phyloP scores from a whole-genome alignment of 2,888 invertebrate genomes.

The Epinotia bilunana region DNA sequence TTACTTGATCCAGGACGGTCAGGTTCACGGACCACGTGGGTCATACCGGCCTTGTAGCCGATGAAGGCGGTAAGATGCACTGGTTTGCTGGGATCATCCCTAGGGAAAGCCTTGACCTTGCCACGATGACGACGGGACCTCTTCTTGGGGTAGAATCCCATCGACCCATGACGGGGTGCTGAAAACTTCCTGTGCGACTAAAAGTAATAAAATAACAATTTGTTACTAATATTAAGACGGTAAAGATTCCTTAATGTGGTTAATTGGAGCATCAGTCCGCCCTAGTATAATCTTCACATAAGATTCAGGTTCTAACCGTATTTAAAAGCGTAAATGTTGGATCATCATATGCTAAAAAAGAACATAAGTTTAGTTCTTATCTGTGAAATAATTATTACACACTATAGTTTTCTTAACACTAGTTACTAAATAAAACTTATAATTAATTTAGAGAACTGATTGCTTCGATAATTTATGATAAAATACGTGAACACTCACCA shows the following conservation, averaged over 20 bases:
- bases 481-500: constrained; percentile 63
- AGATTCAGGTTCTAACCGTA: constrained; percentile 89
- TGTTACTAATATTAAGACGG: not conserved
- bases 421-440: not conserved
- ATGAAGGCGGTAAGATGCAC: constrained; percentile 99
- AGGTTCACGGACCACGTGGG: constrained; percentile 99
- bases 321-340: constrained; percentile 79
- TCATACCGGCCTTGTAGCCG: constrained; percentile 99
- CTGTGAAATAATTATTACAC: constrained; percentile 16
- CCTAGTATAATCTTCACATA: constrained; percentile 89
- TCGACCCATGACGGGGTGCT: constrained; percentile 99
- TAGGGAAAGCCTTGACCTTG: constrained; percentile 99
- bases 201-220: constrained; percentile 57
- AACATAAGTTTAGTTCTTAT: constrained; percentile 25
- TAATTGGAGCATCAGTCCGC: constrained; percentile 86
- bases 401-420: not conserved
- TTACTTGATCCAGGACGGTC: constrained; percentile 99
- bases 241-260: not conserved
- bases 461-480: constrained; percentile 44
- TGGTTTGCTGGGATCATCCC: constrained; percentile 98
- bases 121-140: constrained; percentile 98
- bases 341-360: constrained; percentile 84
- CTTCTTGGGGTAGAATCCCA: constrained; percentile 99
- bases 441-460: constrained; percentile 42
- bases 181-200: constrained; percentile 99